Evolutionary conservation across 1,140 invertebrate genomes (phyloP).

Genomic region (Teleogryllus occipitalis): DNA sequence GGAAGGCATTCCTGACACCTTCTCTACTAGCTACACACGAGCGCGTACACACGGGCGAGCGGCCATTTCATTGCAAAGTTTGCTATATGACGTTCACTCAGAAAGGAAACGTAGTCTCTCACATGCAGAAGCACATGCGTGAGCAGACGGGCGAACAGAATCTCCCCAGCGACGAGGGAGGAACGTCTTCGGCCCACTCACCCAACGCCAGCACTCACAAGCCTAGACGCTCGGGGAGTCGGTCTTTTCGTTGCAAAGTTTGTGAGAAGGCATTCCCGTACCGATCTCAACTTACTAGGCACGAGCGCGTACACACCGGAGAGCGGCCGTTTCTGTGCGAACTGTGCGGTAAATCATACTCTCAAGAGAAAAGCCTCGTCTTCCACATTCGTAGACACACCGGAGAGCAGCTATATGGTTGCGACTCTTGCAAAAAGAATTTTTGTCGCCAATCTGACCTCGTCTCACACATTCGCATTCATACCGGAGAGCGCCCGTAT

Average conservation of each 20-base stretch:
- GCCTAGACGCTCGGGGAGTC: no score
- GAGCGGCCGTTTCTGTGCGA: slow-evolving; percentile 23
- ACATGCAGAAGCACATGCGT: no score
- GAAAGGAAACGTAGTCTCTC: no score
- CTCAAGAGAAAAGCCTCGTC: background rate
- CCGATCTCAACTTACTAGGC: background rate
- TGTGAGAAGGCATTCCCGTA: slow-evolving; percentile 9
- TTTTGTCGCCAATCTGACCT: slow-evolving; percentile 56
- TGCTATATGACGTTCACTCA: no score
- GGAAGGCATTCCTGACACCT: slow-evolving; percentile 7
- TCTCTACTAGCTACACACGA: background rate
- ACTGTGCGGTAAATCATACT: background rate
- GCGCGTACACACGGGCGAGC: no score
- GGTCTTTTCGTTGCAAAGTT: slow-evolving; percentile 1
- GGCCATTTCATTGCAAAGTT: no score
- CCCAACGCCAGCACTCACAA: no score
- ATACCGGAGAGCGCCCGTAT: slow-evolving; percentile 49
- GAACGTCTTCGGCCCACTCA: no score
- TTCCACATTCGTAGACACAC: background rate
- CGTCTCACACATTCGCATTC: slow-evolving; percentile 51
- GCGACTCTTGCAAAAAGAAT: slow-evolving; percentile 62
- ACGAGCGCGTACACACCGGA: slow-evolving; percentile 21
- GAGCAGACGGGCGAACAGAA: slow-evolving; percentile 53
- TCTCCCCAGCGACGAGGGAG: no score
- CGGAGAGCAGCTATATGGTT: slow-evolving; percentile 39